Percentiles rank a stretch among this genome's conserved stretches.
Conservation (phyloP, 2,113 vertebrate species). For the Bos javanicus region DNA sequence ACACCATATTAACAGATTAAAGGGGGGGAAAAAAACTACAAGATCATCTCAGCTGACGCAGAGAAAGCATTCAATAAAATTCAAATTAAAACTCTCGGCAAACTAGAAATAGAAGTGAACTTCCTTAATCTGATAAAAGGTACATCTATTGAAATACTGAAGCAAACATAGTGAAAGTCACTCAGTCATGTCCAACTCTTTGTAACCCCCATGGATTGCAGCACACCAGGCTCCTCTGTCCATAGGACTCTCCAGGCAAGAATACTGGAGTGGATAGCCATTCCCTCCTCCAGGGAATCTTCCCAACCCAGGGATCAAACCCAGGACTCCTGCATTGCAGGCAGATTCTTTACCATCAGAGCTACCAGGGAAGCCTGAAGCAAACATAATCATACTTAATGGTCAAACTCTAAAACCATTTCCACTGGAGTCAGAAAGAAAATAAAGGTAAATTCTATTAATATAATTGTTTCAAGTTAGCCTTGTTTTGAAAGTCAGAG, state of each 20-base stretch:
- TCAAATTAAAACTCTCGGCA: background rate
- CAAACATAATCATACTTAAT: background rate
- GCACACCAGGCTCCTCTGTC: background rate
- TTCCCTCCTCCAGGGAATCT: background rate
- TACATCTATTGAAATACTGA: background rate
- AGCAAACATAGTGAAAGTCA: background rate
- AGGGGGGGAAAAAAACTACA: accelerated
- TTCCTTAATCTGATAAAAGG: background rate
- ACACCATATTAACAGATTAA: background rate
- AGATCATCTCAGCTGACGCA: background rate
- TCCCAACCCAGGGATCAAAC: background rate
- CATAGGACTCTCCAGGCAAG: background rate
- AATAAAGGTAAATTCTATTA: background rate
- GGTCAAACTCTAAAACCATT: background rate
- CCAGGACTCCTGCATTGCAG: background rate
- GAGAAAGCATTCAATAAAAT: background rate
- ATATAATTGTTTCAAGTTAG: background rate
- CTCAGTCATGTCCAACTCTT: background rate
- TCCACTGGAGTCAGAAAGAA: background rate
- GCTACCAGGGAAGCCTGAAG: background rate
- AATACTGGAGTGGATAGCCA: background rate
- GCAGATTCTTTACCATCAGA: background rate
- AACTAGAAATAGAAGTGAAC: background rate
- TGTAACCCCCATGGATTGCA: background rate
- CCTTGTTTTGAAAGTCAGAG: background rate